Conservation (phyloP, 1,140 invertebrate genomes). For the Augochlora pura region DNA sequence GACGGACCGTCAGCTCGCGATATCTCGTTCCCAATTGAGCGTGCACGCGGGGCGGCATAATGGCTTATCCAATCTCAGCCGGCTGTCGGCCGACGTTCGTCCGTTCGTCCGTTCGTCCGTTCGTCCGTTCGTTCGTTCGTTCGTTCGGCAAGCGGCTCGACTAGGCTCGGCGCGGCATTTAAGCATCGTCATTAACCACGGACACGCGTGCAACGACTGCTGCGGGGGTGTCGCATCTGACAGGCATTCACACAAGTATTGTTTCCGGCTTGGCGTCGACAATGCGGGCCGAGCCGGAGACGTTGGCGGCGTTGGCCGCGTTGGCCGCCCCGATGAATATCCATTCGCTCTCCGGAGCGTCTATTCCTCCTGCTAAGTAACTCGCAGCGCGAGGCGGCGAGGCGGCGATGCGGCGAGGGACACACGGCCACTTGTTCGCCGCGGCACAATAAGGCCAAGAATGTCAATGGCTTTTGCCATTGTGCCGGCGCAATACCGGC, state of each 20-base stretch:
- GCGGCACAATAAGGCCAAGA: conserved; percentile 42
- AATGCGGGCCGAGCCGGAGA: not conserved
- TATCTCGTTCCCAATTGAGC: too few species aligned
- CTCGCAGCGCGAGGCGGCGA: not conserved
- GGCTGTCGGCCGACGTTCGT: not conserved
- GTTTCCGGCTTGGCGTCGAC: conserved; percentile 11
- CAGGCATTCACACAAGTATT: conserved; percentile 24
- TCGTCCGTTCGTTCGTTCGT: conserved; percentile 11
- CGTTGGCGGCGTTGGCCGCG: not conserved
- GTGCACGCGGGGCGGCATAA: too few species aligned
- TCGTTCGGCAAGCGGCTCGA: not conserved
- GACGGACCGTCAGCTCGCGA: too few species aligned
- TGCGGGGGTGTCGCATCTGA: conserved; percentile 1
- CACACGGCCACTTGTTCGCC: conserved; percentile 39
- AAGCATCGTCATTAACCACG: conserved; percentile 5
- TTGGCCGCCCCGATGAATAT: not conserved
- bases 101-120: not conserved
- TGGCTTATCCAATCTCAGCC: not conserved
- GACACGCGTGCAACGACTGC: not conserved
- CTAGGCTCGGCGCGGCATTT: not conserved
- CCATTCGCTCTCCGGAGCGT: not conserved
- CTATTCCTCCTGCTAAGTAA: conserved; percentile 31
- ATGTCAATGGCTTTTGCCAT: conserved; percentile 45
- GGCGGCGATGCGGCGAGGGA: not conserved
- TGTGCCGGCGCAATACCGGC: conserved; percentile 20